Evolutionary conservation across 1,140 invertebrate species (phyloP), one percentile per base, ranked within the genome.

Genomic region (Danaus melanippus): DNA sequence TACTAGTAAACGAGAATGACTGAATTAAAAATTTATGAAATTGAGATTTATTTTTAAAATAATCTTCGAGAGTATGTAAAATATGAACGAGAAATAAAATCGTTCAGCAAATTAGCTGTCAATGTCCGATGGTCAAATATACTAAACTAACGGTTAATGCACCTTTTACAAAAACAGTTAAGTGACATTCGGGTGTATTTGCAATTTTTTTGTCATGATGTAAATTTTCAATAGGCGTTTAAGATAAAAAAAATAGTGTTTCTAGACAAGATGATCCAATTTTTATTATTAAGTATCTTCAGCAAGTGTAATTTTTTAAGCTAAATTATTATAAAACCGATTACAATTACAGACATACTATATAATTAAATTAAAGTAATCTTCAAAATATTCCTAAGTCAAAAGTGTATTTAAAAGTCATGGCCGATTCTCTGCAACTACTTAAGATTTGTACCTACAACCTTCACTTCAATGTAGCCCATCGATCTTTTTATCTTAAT

Each of bases 161-260:
- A 58, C 60, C 9, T 42, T n/a, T 17, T 48, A 52, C n/a, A 62
- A 62, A 62, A 47, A 58, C 45, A 51, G 12, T 51, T 51, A 32
- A 32, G 43, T 51, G 46, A 39, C 42, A 50, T 41, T 57, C 42
- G 32, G 39, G 45, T 17, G 48, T 56, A 44, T 56, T 56, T 56
- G 55, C 12, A 17, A 41, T 41, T 32, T 32, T n/a, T 32, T 32
- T 32, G 21, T 0, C 21, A 32, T 32, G 2, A 8, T 32, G 21
- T 51, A 44, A 51, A 42, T 51, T 53, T 49, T 55, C 54, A 55
- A 57, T 54, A 47, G 12, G 9, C 11, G 10, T 17, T 12, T 21
- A 49, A 49, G 49, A 47, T 42, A 48, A 11, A 12, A 9, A 50
- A 50, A 50, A 48, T 48, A 3, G n/a, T n/a, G n/a, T n/a, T n/a